Conservation (phyloP, 2,888 invertebrate species). For the Trachelus iudaicus region DNA sequence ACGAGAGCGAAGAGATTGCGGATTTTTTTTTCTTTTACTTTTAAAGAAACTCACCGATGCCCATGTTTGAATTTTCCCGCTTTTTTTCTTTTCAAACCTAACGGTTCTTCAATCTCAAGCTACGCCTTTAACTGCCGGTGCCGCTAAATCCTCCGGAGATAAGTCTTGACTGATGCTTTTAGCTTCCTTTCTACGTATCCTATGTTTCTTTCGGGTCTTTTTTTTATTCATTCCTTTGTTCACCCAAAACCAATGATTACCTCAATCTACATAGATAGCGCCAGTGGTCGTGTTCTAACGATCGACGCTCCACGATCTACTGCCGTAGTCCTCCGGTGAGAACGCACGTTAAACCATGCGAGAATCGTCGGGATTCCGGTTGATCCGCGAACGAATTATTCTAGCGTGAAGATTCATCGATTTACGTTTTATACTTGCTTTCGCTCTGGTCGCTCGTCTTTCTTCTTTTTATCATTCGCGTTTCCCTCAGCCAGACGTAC, state of each 20-base stretch:
- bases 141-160: too few species aligned
- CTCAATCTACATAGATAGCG: conserved; percentile 2
- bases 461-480: neutral
- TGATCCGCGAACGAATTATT: neutral
- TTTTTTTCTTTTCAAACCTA: too few species aligned
- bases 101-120: too few species aligned
- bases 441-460: neutral
- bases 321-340: neutral
- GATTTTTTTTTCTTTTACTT: too few species aligned
- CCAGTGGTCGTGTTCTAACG: neutral
- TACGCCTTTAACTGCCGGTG: too few species aligned
- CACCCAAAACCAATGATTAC: neutral
- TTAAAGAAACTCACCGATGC: too few species aligned
- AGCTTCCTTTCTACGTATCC: neutral
- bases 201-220: neutral
- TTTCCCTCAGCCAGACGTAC: neutral
- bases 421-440: neutral
- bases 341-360: neutral
- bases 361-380: neutral
- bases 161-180: too few species aligned
- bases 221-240: neutral
- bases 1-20: too few species aligned
- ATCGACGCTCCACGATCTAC: neutral
- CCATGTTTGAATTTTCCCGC: too few species aligned
- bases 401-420: neutral